Conservation (phyloP, 2,888 invertebrate genomes). For the Heliconius charithonia region DNA sequence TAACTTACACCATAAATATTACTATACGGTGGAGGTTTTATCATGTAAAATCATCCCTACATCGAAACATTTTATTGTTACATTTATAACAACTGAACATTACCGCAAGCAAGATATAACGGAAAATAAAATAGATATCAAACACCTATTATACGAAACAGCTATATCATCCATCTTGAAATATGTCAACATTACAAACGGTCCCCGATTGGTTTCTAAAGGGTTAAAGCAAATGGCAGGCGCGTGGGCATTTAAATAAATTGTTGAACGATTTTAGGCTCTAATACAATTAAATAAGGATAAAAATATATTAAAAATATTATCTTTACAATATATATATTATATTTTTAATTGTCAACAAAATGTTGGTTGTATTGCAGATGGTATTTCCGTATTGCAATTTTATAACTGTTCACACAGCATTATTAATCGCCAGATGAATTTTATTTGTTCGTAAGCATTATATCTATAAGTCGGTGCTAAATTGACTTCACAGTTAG, state of each 20-base stretch:
- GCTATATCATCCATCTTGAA: constrained; percentile 51
- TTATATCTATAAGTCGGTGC: not conserved
- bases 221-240: constrained; percentile 46
- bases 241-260: constrained; percentile 32
- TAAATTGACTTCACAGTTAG: not conserved
- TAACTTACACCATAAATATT: not conserved
- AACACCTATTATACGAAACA: constrained; percentile 46
- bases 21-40: not conserved
- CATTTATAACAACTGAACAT: constrained; percentile 15
- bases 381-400: constrained; percentile 42
- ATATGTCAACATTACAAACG: constrained; percentile 51
- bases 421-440: constrained; percentile 22
- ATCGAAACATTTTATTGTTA: not conserved
- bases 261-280: not conserved
- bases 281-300: not conserved
- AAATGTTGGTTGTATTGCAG: constrained; percentile 25
- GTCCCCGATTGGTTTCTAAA: constrained; percentile 42
- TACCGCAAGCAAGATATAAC: constrained; percentile 36
- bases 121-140: constrained; percentile 50
- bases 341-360: constrained; percentile 14
- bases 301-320: not conserved
- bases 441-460: not conserved
- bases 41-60: not conserved
- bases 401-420: constrained; percentile 34
- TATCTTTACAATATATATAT: not conserved